phyloP scores from a whole-genome alignment of 2,888 invertebrate species.

The Caenorhabditis becei region DNA sequence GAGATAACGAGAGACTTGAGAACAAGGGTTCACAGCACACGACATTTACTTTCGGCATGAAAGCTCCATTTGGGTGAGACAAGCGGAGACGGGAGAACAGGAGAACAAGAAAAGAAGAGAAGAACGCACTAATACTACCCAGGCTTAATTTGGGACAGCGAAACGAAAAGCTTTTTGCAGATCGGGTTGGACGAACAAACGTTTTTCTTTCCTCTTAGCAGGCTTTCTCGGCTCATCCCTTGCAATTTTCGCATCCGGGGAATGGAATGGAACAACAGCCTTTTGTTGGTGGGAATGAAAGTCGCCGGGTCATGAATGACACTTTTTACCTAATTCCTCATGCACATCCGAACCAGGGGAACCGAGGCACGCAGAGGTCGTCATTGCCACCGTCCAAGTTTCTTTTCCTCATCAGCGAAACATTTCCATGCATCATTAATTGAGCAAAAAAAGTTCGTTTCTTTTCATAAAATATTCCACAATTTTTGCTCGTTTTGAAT shows the following conservation, averaged over 20 bases:
- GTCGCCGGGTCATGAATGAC: constrained; percentile 18
- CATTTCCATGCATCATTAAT: constrained; percentile 54
- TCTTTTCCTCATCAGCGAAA: constrained; percentile 33
- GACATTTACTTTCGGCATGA: background rate
- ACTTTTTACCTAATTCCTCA: constrained; percentile 6
- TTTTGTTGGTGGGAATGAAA: background rate
- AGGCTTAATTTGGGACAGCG: constrained; percentile 32
- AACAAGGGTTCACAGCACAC: background rate
- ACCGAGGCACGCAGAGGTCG: constrained; percentile 6
- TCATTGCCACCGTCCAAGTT: constrained; percentile 22
- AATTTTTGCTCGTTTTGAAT: background rate
- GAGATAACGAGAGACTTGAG: background rate
- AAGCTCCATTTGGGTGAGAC: background rate
- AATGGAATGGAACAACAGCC: background rate
- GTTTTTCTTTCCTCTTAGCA: constrained; percentile 3
- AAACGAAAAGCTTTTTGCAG: constrained; percentile 5
- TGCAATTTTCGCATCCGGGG: constrained; percentile 9
- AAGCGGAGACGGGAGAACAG: background rate
- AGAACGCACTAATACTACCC: constrained; percentile 20
- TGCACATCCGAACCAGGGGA: constrained; percentile 24
- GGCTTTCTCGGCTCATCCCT: background rate
- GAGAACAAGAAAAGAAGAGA: background rate
- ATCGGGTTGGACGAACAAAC: background rate
- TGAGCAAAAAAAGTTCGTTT: constrained; percentile 31
- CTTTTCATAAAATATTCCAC: constrained; percentile 8